Percentiles rank a stretch among this genome's conserved stretches.
phyloP scores from a whole-genome alignment of 2,888 invertebrate species.

The Sphaerolaimus hirsutus region DNA sequence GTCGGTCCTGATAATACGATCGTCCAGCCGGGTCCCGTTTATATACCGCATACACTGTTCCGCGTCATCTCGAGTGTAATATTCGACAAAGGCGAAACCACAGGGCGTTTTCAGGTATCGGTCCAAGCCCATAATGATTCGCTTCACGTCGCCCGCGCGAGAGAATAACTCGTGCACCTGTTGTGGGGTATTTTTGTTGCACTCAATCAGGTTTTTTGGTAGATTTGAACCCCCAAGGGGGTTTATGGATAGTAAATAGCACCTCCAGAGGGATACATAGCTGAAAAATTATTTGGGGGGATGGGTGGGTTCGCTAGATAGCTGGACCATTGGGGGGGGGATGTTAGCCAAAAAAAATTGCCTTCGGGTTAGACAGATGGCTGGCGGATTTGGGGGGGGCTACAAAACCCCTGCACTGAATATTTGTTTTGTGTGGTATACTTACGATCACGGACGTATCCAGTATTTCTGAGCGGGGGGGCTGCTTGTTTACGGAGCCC shows the following conservation, averaged over 20 bases:
- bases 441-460: too few relatives aligned
- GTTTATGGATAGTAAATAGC: background rate
- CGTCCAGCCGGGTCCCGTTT: conserved; percentile 84
- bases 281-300: background rate
- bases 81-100: conserved; percentile 92
- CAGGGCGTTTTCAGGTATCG: conserved; percentile 94
- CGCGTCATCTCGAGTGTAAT: conserved; percentile 34
- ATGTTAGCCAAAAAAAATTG: background rate
- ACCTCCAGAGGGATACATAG: background rate
- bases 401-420: background rate
- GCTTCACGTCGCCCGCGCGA: conserved; percentile 72
- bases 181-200: background rate
- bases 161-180: conserved; percentile 89
- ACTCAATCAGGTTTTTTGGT: background rate
- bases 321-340: too few relatives aligned
- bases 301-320: too few relatives aligned
- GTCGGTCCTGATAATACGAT: conserved; percentile 81
- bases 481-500: too few relatives aligned
- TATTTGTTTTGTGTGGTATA: too few relatives aligned
- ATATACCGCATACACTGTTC: conserved; percentile 47
- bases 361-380: too few relatives aligned
- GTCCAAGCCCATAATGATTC: conserved; percentile 86
- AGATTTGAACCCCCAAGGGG: background rate
- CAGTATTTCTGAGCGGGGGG: too few relatives aligned
- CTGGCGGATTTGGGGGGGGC: too few relatives aligned